A percentile compares a stretch with the other conserved stretches of the same genome.
These are phyloP conservation scores for Orthosia incerta DNA, from an alignment of 2,888 invertebrate genomes.

Conservation along the genomic window DNA sequence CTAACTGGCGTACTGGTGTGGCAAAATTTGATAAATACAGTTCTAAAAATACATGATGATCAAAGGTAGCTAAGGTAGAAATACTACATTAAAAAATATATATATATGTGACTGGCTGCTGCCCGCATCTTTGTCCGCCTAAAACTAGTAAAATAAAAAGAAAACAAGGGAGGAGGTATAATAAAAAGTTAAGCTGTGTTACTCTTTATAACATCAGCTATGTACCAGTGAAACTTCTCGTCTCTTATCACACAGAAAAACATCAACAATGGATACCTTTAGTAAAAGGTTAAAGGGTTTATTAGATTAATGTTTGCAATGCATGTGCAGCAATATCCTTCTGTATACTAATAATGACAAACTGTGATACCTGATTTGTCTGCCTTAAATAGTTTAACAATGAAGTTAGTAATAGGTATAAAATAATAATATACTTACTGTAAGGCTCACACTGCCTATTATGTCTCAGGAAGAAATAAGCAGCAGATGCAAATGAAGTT, in stretches of 20 bases:
- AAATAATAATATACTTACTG: conserved; percentile 91
- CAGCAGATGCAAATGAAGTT: conserved; percentile 94
- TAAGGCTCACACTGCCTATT: conserved; percentile 98
- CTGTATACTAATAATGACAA: neutral
- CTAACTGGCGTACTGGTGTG: neutral
- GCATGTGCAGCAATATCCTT: neutral
- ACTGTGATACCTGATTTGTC: neutral
- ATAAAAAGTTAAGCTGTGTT: too few relatives aligned
- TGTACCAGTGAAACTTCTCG: too few relatives aligned
- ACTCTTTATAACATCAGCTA: too few relatives aligned
- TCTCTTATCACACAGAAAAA: too few relatives aligned
- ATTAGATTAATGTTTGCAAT: neutral
- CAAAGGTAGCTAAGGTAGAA: too few relatives aligned
- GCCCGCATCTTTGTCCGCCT: too few relatives aligned
- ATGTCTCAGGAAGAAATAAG: conserved; percentile 97
- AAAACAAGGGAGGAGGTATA: too few relatives aligned
- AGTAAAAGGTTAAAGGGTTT: neutral
- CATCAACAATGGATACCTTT: too few relatives aligned
- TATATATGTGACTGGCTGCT: too few relatives aligned
- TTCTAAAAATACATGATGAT: neutral
- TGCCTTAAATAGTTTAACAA: neutral
- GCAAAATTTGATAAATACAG: neutral
- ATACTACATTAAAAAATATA: too few relatives aligned
- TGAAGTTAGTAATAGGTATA: neutral
- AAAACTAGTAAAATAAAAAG: too few relatives aligned